These are phyloP conservation scores for Lasius platythorax DNA, from an alignment of 2,888 invertebrate species.

Conservation along the genomic window DNA sequence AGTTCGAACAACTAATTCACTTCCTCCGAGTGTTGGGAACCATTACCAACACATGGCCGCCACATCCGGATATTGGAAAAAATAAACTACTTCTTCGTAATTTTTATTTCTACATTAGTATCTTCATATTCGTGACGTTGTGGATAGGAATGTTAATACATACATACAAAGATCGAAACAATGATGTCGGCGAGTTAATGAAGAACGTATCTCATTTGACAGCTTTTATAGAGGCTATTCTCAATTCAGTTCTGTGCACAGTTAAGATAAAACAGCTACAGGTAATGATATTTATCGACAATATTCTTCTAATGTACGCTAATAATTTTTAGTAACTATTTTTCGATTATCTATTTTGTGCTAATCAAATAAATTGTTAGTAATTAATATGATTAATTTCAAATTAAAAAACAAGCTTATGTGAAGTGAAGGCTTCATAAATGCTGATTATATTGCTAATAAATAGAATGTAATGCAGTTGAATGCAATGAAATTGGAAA, in stretches of 20 bases:
- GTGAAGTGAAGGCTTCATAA: no score
- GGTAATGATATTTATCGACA: not conserved
- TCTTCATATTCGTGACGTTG: not conserved
- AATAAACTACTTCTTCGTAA: not conserved
- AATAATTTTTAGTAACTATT: no score
- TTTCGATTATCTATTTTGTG: no score
- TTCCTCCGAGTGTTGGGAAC: not conserved
- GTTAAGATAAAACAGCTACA: not conserved
- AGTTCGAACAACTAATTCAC: not conserved
- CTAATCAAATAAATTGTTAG: no score
- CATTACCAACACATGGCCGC: constrained; percentile 1
- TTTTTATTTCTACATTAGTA: not conserved
- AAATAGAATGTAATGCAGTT: no score
- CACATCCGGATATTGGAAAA: not conserved
- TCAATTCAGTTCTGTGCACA: not conserved
- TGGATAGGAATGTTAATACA: not conserved
- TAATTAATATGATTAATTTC: no score
- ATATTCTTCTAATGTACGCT: no score
- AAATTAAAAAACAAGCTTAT: no score
- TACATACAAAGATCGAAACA: not conserved
- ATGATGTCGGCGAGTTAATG: not conserved
- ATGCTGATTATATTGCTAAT: no score
- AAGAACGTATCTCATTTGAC: not conserved
- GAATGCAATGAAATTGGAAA: no score
- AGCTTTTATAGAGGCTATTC: not conserved